A percentile compares a stretch with the other conserved stretches of the same genome.
phyloP scores from a whole-genome alignment of 2,797 vertebrate genomes.

The Siniperca undulata region DNA sequence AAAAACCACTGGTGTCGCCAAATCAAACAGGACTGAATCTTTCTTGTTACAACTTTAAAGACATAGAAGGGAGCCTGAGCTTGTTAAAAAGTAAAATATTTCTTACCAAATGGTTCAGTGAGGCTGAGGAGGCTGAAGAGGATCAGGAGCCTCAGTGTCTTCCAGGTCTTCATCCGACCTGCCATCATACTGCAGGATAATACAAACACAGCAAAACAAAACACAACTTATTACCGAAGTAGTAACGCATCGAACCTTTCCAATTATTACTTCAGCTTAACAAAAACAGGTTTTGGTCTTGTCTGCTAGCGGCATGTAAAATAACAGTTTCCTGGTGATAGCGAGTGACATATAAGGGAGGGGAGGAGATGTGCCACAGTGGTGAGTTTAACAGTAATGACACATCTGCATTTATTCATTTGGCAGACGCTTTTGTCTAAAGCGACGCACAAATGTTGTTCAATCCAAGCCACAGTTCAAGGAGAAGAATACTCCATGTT shows the following conservation, averaged over 20 bases:
- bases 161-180: neutral
- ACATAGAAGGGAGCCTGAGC: neutral
- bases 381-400: no score
- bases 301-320: no score
- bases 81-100: neutral
- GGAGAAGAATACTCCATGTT: no score
- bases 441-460: no score
- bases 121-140: conserved; percentile 26
- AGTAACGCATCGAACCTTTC: neutral
- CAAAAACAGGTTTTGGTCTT: neutral
- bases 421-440: no score
- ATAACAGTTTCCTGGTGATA: no score
- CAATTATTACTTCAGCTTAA: neutral
- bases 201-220: neutral
- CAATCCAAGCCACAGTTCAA: no score
- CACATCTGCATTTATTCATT: no score
- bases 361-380: no score
- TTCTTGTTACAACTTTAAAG: neutral
- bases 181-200: conserved; percentile 20
- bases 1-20: neutral
- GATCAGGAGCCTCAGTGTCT: conserved; percentile 1
- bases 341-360: no score
- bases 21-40: neutral
- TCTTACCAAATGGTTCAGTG: conserved; percentile 18
- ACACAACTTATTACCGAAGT: no score